Evolutionary conservation across 2,113 vertebrate genomes (phyloP).

Genomic region (Dipodomys ordii): DNA sequence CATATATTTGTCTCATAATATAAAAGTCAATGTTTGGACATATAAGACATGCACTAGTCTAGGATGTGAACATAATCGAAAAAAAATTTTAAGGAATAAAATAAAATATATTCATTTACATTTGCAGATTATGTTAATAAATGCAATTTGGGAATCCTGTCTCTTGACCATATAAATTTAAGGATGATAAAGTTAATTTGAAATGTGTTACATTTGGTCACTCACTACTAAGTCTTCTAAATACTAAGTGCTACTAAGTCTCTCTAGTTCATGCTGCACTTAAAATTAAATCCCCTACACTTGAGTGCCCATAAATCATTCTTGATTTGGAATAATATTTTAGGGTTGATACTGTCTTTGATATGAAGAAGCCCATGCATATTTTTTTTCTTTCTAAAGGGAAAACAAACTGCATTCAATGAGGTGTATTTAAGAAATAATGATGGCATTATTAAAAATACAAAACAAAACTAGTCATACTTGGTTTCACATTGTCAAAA

Average conservation of each 20-base stretch:
- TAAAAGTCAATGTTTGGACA: background rate
- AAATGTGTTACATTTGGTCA: background rate
- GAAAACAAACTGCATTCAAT: background rate
- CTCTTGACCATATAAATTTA: background rate
- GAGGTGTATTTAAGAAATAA: background rate
- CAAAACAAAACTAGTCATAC: background rate
- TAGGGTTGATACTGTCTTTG: background rate
- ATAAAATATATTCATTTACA: background rate
- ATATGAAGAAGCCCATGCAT: background rate
- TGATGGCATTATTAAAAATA: background rate
- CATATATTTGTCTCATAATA: background rate
- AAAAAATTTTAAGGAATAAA: background rate
- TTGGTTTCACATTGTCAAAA: background rate
- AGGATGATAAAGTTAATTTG: background rate
- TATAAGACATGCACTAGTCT: background rate
- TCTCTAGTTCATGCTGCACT: background rate
- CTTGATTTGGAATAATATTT: background rate
- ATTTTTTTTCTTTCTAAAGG: background rate
- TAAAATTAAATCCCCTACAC: background rate
- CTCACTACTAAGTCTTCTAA: background rate
- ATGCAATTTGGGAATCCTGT: background rate
- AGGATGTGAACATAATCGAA: background rate
- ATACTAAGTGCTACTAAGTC: background rate
- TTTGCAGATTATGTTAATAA: background rate
- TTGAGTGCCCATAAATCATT: background rate